Percentiles rank a stretch among this genome's conserved stretches.
Conservation (phyloP, 2,113 vertebrate species). For the Rissa tridactyla region DNA sequence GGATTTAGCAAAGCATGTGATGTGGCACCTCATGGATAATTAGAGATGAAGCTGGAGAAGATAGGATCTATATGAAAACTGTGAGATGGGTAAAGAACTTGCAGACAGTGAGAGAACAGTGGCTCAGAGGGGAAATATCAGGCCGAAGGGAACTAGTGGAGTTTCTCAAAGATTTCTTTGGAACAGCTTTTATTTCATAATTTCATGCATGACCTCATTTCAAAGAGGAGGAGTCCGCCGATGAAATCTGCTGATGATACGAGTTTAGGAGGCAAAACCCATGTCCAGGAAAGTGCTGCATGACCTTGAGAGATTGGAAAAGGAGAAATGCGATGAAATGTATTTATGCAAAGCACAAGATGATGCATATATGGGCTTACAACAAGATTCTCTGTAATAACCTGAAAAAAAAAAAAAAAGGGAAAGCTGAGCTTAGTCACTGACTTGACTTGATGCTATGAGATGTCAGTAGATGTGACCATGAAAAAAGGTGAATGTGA, state of each 20-base stretch:
- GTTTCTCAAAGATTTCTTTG: neutral
- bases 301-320: neutral
- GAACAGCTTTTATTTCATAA: neutral
- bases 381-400: neutral
- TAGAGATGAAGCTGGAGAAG: neutral
- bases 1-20: neutral
- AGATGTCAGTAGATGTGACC: neutral
- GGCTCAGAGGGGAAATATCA: neutral
- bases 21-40: neutral
- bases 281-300: neutral
- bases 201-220: neutral
- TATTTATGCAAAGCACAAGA: neutral
- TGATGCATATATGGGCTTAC: neutral
- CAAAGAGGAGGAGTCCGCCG: fast-evolving
- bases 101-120: neutral
- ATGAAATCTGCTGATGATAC: neutral
- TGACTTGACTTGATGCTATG: neutral
- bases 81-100: neutral
- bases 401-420: neutral
- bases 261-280: neutral
- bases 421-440: neutral
- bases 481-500: neutral
- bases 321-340: neutral
- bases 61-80: neutral
- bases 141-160: neutral